Percentiles rank a stretch among this genome's conserved stretches.
These are phyloP conservation scores for Tipula unca DNA, from an alignment of 2,888 invertebrate genomes.

Conservation along the genomic window DNA sequence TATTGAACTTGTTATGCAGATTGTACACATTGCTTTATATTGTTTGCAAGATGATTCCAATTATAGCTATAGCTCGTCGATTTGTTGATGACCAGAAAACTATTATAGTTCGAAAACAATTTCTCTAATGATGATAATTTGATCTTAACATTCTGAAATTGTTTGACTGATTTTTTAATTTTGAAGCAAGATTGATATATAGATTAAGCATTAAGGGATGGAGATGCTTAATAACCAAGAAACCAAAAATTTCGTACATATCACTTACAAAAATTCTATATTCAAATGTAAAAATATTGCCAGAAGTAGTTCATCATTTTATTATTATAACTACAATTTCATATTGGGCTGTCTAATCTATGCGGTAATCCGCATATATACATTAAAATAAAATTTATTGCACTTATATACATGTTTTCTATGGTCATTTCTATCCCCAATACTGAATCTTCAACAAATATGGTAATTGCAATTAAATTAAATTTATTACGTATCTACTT, in stretches of 20 bases:
- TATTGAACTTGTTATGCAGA: background rate
- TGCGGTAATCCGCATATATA: background rate
- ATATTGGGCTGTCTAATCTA: background rate
- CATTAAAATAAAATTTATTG: background rate
- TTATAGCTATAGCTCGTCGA: background rate
- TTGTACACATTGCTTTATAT: background rate
- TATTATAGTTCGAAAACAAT: too few relatives aligned
- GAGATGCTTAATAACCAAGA: too few relatives aligned
- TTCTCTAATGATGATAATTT: too few relatives aligned
- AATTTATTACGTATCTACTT: background rate
- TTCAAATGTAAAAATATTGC: too few relatives aligned
- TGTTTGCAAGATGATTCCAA: background rate
- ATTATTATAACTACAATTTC: too few relatives aligned
- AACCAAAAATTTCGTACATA: too few relatives aligned
- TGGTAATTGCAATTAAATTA: background rate
- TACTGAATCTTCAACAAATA: background rate
- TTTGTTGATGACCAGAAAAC: background rate
- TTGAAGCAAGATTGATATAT: too few relatives aligned
- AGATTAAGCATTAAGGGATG: too few relatives aligned
- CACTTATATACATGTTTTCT: background rate
- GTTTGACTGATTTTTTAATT: too few relatives aligned
- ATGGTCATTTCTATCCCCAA: background rate
- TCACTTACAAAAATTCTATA: too few relatives aligned
- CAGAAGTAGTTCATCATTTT: too few relatives aligned
- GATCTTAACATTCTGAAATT: too few relatives aligned